Evolutionary conservation across 2,888 invertebrate genomes (phyloP), one percentile per base, ranked within the genome.

Genomic region (Andrena bicolor): DNA sequence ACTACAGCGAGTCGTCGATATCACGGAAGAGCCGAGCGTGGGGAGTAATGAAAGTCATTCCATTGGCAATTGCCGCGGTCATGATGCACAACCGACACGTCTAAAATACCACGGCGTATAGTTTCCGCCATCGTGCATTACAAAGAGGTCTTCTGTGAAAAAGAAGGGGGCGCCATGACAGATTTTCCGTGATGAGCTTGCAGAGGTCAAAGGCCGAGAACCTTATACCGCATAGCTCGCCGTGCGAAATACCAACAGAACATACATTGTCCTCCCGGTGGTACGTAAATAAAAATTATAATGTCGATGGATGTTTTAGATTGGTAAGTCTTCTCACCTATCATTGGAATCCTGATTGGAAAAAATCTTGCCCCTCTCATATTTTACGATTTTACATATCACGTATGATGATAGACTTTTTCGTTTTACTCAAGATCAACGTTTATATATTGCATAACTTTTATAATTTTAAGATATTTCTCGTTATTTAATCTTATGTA

Each of bases 41-140:
- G 51, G 72, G 72, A 83, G 78, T 75, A 76, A 78, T 53, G 81
- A 85, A 84, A 84, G 77, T 82, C 71, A 75, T 75, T 76, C 78
- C 72, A 69, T 82, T 83, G 60, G 76, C 78, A 51, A 76, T 72
- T 72, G 75, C 56, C 49, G 69, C 68, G 64, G 68, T 75, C 76
- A 71, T 66, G 74, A 70, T 65, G 70, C 70, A 66, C 66, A 51
- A 60, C 60, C 78, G 73, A 72, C 81, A 58, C 76, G 84, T 80
- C 81, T 83, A 86, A 86, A 89, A 89, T 90, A 80, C 88, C 86
- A 82, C 75, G 71, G 86, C 85, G 85, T 88, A 80, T 85, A 70
- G 80, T 87, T 86, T 84, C 80, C 89, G 77, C 86, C 85, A 80
- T 83, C 83, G 82, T 81, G 88, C 82, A 90, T 88, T 77, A 86